Percentiles rank a stretch among this genome's conserved stretches.
These are phyloP conservation scores for Aphis gossypii DNA, from an alignment of 1,140 invertebrate genomes.

Conservation along the genomic window DNA sequence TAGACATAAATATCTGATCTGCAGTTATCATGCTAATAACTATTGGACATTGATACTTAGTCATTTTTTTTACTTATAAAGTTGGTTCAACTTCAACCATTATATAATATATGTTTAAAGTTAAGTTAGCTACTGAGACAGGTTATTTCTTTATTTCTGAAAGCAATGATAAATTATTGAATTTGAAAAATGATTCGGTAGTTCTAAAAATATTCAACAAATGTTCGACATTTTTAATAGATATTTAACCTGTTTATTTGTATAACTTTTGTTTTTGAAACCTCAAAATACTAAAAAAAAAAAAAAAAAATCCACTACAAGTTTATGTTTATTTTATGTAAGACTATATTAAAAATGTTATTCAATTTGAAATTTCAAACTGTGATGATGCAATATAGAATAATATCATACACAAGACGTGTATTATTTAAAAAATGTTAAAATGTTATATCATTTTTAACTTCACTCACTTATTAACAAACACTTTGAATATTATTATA, in stretches of 20 bases:
- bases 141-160: not conserved
- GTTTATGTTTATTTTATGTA: not conserved
- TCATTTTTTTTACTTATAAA: not conserved
- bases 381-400: not conserved
- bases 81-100: not conserved
- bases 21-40: not conserved
- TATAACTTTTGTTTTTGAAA: not conserved
- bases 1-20: not conserved
- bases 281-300: not conserved
- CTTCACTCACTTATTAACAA: not conserved
- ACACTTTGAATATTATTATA: not conserved
- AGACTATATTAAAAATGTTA: not conserved
- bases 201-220: not conserved
- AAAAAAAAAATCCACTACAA: not conserved
- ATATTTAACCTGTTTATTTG: not conserved
- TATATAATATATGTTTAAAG: not conserved
- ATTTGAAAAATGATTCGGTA: not conserved
- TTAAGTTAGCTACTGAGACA: not conserved
- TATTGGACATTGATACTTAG: not conserved
- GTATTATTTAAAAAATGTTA: not conserved
- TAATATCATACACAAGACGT: not conserved
- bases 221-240: not conserved
- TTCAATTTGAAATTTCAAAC: not conserved
- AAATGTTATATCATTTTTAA: not conserved
- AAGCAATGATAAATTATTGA: not conserved